Evolutionary conservation across 1,140 invertebrate species (phyloP).

Genomic region (Caenorhabditis inopinata): DNA sequence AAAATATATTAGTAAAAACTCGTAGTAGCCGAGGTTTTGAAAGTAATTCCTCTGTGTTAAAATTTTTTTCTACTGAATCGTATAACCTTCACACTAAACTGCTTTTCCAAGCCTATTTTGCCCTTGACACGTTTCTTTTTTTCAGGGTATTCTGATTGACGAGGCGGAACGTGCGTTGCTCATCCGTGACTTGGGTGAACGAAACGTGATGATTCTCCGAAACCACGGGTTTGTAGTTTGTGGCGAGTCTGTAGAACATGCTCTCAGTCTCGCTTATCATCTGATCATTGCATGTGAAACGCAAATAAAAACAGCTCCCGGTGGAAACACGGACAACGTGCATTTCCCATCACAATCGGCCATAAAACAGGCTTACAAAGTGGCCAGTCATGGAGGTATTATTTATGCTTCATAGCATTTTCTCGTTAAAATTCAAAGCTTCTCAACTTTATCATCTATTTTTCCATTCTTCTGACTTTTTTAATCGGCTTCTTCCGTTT

Average conservation of each 20-base stretch:
- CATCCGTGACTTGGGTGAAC: slow-evolving; percentile 68
- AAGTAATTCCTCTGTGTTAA: no score
- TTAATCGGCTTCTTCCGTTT: slow-evolving; percentile 51
- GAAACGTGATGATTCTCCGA: slow-evolving; percentile 78
- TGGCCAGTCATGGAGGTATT: slow-evolving; percentile 53
- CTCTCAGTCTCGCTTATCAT: slow-evolving; percentile 84
- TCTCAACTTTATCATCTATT: background rate
- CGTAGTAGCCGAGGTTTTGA: no score
- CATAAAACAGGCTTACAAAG: slow-evolving; percentile 53
- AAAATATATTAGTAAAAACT: no score
- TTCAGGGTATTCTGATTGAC: slow-evolving; percentile 68
- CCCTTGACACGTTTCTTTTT: slow-evolving; percentile 15
- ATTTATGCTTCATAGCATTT: background rate
- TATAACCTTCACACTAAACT: no score
- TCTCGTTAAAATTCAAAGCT: slow-evolving; percentile 33
- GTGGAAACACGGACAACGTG: slow-evolving; percentile 44
- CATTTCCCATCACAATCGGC: slow-evolving; percentile 55
- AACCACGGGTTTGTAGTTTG: slow-evolving; percentile 94
- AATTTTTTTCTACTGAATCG: no score
- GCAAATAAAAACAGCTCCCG: slow-evolving; percentile 67
- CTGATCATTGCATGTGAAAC: slow-evolving; percentile 84
- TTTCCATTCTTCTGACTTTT: slow-evolving; percentile 53
- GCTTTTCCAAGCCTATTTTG: no score
- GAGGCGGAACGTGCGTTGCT: slow-evolving; percentile 68
- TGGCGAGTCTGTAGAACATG: slow-evolving; percentile 93